Conservation (phyloP, 2,113 vertebrate genomes). For the Thunnus maccoyii region DNA sequence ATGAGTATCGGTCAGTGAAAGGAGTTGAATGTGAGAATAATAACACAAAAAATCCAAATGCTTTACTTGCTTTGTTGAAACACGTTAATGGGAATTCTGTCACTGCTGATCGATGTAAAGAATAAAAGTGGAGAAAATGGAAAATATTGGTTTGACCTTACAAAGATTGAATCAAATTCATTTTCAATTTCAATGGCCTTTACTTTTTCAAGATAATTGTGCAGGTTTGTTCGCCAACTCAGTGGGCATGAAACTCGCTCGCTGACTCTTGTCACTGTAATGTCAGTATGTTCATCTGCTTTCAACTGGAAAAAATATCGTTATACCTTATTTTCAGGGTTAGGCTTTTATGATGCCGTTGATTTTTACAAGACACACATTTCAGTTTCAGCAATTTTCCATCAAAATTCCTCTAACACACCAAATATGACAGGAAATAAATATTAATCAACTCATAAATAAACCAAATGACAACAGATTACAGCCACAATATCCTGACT, state of each 20-base stretch:
- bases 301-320: neutral
- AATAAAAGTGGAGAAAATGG: no score
- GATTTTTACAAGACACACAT: neutral
- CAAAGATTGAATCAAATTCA: no score
- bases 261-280: neutral
- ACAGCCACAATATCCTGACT: conserved; percentile 30
- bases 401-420: neutral
- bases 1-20: no score
- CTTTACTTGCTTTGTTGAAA: neutral
- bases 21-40: no score
- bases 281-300: neutral
- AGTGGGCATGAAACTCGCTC: neutral
- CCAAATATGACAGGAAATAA: conserved; percentile 14
- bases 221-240: neutral
- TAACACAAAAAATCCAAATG: no score
- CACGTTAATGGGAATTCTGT: neutral
- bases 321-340: neutral
- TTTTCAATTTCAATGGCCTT: no score
- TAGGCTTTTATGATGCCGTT: neutral
- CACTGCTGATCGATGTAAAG: no score
- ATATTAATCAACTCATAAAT: conserved; percentile 27
- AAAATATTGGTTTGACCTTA: no score
- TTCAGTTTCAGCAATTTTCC: conserved; percentile 3
- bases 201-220: no score
- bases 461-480: conserved; percentile 23